Evolutionary conservation across 2,888 invertebrate genomes (phyloP).

Genomic region (Cheilosia scutellata): DNA sequence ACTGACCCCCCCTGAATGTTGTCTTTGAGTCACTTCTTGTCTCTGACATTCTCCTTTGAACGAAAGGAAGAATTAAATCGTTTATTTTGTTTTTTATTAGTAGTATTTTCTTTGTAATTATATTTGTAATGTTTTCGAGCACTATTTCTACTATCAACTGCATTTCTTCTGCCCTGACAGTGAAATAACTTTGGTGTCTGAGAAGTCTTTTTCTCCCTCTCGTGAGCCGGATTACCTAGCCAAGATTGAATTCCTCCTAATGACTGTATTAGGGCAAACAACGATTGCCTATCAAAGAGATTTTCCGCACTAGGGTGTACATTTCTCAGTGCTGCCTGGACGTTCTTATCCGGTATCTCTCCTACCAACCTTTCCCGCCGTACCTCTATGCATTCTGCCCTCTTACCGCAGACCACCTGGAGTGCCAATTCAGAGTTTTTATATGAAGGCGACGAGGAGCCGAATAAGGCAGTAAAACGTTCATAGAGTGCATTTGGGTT

Average conservation of each 20-base stretch:
- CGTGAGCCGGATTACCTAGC: neutral
- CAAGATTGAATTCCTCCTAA: constrained; percentile 3
- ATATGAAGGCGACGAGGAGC: constrained; percentile 15
- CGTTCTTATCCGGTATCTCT: constrained; percentile 22
- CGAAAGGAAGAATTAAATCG: constrained; percentile 29
- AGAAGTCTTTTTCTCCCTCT: neutral
- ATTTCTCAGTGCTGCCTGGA: constrained; percentile 21
- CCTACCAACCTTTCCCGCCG: constrained; percentile 23
- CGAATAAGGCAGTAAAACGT: constrained; percentile 2
- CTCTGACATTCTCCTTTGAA: constrained; percentile 1
- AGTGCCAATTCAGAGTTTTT: constrained; percentile 25
- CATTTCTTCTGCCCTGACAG: constrained; percentile 9
- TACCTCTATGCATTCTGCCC: constrained; percentile 37
- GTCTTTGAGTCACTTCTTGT: constrained; percentile 6
- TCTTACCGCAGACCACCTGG: constrained; percentile 37
- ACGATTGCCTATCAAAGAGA: neutral
- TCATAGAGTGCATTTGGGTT: constrained; percentile 28
- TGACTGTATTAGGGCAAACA: neutral
- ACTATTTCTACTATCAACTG: neutral
- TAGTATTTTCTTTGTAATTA: neutral
- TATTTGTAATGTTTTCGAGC: neutral
- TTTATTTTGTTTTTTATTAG: neutral
- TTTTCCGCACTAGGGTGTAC: neutral
- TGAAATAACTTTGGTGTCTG: neutral
- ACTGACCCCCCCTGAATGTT: constrained; percentile 14